Percentiles rank a stretch among this genome's conserved stretches.
Evolutionary conservation across 2,797 vertebrate genomes (phyloP).

Genomic region (Bufotes viridis): DNA sequence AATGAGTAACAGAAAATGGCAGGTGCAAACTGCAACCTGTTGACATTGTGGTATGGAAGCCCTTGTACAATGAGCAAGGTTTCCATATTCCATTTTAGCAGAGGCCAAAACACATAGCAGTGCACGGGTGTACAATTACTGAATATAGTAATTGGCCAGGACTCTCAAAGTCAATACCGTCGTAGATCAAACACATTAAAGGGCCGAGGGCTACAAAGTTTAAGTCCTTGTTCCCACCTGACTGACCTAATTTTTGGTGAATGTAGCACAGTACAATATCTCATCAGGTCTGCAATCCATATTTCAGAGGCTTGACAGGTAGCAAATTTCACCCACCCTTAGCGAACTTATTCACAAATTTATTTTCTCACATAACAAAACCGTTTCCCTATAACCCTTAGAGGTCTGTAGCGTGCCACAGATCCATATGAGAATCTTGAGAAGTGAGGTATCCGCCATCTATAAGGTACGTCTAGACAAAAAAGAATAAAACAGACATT

Average conservation of each 20-base stretch:
- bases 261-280: background rate
- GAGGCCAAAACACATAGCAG: constrained; percentile 35
- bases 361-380: constrained; percentile 33
- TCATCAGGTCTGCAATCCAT: constrained; percentile 7
- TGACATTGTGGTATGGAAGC: constrained; percentile 45
- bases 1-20: constrained; percentile 57
- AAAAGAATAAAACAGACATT: constrained; percentile 53
- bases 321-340: constrained; percentile 19
- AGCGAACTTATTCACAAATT: constrained; percentile 17
- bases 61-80: constrained; percentile 9
- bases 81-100: constrained; percentile 36
- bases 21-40: constrained; percentile 50
- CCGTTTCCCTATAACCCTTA: constrained; percentile 36
- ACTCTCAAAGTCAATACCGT: constrained; percentile 23
- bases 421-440: constrained; percentile 44
- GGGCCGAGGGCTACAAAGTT: background rate
- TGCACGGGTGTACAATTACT: constrained; percentile 19
- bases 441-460: constrained; percentile 29
- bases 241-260: constrained; percentile 11
- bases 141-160: constrained; percentile 22
- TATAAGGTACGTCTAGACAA: constrained; percentile 57
- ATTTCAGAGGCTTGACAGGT: constrained; percentile 13
- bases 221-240: constrained; percentile 24
- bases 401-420: constrained; percentile 35
- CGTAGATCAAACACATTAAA: constrained; percentile 8